These are phyloP conservation scores for Porites cylindrica DNA, from an alignment of 92 coral and sea anemone species.

Conservation along the genomic window DNA sequence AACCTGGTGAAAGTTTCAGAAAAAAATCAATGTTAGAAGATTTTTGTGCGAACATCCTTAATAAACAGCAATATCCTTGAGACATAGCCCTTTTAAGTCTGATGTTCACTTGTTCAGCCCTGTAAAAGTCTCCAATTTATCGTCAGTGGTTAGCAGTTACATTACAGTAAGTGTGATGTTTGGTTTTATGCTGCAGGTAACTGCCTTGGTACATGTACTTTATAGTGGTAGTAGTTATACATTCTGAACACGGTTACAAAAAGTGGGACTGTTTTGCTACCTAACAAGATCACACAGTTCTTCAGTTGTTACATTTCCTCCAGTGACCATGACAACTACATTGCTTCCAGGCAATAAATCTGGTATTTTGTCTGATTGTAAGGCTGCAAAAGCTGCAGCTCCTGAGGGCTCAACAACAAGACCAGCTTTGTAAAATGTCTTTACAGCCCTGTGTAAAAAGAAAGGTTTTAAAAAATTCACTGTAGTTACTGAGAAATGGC, in stretches of 20 bases:
- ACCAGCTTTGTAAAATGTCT: slow-evolving; percentile 69
- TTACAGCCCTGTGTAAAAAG: slow-evolving; percentile 62
- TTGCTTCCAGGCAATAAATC: slow-evolving; percentile 38
- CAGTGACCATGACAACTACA: slow-evolving; percentile 71
- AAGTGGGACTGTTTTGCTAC: background rate
- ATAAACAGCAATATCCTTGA: too few species aligned
- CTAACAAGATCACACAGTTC: slow-evolving; percentile 54
- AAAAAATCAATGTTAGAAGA: too few species aligned
- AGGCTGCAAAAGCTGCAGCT: slow-evolving; percentile 84
- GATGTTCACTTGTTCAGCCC: too few species aligned
- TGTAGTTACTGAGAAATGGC: background rate
- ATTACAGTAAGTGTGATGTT: background rate
- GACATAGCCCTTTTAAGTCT: too few species aligned
- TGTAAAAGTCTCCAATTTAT: too few species aligned
- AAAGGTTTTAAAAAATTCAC: background rate
- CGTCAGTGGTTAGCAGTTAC: background rate
- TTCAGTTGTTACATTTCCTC: slow-evolving; percentile 76
- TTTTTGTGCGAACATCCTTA: too few species aligned
- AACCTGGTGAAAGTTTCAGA: too few species aligned
- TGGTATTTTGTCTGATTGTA: slow-evolving; percentile 66
- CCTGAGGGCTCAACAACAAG: slow-evolving; percentile 83
- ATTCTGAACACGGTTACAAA: background rate
- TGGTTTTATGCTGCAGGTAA: too few species aligned
- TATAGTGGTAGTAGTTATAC: too few species aligned
- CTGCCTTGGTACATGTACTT: background rate